Base-by-base conservation (phyloP, 2,888 invertebrate species). In the Hylaea fasciaria region DNA sequence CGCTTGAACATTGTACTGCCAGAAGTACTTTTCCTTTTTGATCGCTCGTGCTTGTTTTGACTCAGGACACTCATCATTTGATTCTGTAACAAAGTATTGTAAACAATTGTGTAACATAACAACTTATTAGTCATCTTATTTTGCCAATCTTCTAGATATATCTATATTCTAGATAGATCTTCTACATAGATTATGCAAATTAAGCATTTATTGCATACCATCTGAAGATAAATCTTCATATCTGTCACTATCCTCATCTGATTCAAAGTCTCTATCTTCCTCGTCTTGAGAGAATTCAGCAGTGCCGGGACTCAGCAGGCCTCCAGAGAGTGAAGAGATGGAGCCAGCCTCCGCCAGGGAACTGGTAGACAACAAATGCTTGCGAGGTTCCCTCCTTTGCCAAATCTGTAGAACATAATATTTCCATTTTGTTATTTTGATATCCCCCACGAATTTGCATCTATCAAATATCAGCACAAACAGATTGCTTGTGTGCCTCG, bases 1-100 rank as follows among this genome's bases (percentile, higher is more conserved):
- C 0, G 98, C 97, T 89, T 99, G 99, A 0, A 98, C 98, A 92
- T 99, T 99, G 86, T 99, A 99, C 85, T 99, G 99, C 99, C 99
- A 99, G 85, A 99, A 99, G 88, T 94, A 98, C 64, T 96, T 94
- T 79, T 98, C 97, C 72, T 95, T 96, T 84, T 96, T 97, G 65
- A 71, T 80, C 29, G 80, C 80, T 12, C 91, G 79, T 17, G 87
- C 80, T 62, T 92, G 85, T 78, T 88, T 91, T 58, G 81, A 81
- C 79, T 93, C 94, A 60, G 93, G 86, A 39, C 92, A 89, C 63
- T 95, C 95, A 70, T 95, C 94, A 78, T 95, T 95, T 13, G 95
- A 95, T 77, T 95, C 95, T 94, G 83, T 45, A 82, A 80, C 9
- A 9, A 46, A 47, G 35, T 35, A 46, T 8, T 40, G 47, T 8